Percentiles rank a stretch among this genome's conserved stretches.
These are phyloP conservation scores for Turnix velox DNA, from an alignment of 2,113 vertebrate species.

Conservation along the genomic window DNA sequence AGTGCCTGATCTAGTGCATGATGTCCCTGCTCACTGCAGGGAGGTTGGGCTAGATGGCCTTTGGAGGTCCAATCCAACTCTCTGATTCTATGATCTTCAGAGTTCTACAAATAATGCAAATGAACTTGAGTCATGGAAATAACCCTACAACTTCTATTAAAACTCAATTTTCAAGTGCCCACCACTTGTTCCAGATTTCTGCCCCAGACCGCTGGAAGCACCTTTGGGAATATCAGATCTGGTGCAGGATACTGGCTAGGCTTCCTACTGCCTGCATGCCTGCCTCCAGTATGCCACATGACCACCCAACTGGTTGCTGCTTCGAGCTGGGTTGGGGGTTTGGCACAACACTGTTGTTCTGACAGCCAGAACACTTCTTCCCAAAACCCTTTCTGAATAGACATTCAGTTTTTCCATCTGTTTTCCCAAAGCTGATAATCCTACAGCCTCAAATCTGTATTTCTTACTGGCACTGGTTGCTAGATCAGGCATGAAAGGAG, in stretches of 20 bases:
- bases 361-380: background rate
- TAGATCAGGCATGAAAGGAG: background rate
- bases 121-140: background rate
- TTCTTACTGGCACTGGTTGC: background rate
- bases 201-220: background rate
- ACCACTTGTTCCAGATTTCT: background rate
- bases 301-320: background rate
- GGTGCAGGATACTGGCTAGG: background rate
- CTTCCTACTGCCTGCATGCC: background rate
- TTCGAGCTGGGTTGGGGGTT: background rate
- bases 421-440: background rate
- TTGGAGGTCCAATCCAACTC: no score
- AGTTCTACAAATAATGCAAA: background rate
- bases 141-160: background rate
- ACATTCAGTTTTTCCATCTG: background rate
- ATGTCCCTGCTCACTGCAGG: no score
- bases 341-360: background rate
- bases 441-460: background rate
- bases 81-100: no score
- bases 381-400: fast-evolving
- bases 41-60: no score
- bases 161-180: background rate
- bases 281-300: background rate
- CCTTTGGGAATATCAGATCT: background rate
- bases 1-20: no score